These are phyloP conservation scores for Glaucopsyche alexis DNA, from an alignment of 2,888 invertebrate species.

Conservation along the genomic window DNA sequence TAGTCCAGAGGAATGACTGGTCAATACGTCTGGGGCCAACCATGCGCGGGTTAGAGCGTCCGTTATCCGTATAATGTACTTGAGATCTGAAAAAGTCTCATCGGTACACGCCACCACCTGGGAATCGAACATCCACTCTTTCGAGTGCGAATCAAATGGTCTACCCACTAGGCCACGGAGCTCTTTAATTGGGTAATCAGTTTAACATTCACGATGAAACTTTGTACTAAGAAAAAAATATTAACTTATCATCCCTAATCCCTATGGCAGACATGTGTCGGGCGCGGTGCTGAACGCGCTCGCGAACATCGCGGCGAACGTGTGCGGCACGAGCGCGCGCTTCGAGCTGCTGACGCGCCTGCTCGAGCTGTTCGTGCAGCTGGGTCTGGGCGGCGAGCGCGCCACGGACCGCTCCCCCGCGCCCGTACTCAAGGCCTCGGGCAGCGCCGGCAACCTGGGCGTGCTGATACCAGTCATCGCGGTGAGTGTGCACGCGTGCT, in stretches of 20 bases:
- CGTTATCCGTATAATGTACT: too few species aligned
- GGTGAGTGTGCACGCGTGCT: slow-evolving; percentile 62
- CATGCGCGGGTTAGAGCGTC: too few species aligned
- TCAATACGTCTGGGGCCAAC: too few species aligned
- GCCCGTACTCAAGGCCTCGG: slow-evolving; percentile 89
- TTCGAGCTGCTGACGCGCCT: slow-evolving; percentile 92
- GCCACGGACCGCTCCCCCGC: slow-evolving; percentile 94
- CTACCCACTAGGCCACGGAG: too few species aligned
- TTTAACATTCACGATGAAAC: too few species aligned
- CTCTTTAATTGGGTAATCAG: too few species aligned
- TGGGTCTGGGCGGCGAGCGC: slow-evolving; percentile 97
- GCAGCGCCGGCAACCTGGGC: slow-evolving; percentile 97
- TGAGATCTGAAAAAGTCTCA: too few species aligned
- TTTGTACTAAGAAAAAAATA: not conserved
- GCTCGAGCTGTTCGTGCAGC: slow-evolving; percentile 97
- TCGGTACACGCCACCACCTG: too few species aligned
- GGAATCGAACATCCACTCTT: too few species aligned
- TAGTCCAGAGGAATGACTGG: too few species aligned
- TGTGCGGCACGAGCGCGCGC: slow-evolving; percentile 92
- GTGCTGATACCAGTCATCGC: slow-evolving; percentile 99
- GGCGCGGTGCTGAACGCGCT: slow-evolving; percentile 97
- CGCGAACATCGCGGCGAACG: slow-evolving; percentile 96
- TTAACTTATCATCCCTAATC: not conserved
- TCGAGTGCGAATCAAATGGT: too few species aligned
- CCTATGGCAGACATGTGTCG: slow-evolving; percentile 86